phyloP scores from a whole-genome alignment of 2,797 vertebrate genomes.

The Basileuterus tristriatus region DNA sequence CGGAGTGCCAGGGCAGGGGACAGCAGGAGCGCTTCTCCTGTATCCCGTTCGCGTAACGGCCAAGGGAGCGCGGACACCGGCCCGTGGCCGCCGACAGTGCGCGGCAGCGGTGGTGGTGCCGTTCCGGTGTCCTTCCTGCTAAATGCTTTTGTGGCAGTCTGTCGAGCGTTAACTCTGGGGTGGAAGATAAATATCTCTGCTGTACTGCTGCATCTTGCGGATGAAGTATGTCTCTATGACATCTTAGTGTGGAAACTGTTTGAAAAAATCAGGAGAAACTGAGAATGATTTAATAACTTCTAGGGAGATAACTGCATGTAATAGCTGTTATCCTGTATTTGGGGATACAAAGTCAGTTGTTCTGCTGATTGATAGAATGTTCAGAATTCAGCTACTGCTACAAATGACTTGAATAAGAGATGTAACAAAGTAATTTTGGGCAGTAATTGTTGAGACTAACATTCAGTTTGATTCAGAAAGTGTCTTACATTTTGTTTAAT shows the following conservation, averaged over 20 bases:
- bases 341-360: background rate
- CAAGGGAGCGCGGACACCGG: background rate
- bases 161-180: background rate
- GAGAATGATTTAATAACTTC: background rate
- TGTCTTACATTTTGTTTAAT: background rate
- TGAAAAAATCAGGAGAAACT: background rate
- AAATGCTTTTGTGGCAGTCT: background rate
- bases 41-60: fast-evolving
- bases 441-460: background rate
- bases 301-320: background rate
- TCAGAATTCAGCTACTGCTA: background rate
- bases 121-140: fast-evolving
- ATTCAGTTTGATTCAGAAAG: background rate
- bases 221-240: background rate
- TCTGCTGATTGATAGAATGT: background rate
- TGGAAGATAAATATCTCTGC: background rate
- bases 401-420: background rate
- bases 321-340: background rate
- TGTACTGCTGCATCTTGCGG: background rate
- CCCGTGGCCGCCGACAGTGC: background rate
- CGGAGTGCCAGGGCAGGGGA: fast-evolving
- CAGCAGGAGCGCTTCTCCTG: fast-evolving
- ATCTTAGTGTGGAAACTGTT: background rate
- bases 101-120: fast-evolving
- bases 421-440: background rate